phyloP scores from a whole-genome alignment of 2,797 vertebrate genomes.

The Melanotaenia trifasciata region DNA sequence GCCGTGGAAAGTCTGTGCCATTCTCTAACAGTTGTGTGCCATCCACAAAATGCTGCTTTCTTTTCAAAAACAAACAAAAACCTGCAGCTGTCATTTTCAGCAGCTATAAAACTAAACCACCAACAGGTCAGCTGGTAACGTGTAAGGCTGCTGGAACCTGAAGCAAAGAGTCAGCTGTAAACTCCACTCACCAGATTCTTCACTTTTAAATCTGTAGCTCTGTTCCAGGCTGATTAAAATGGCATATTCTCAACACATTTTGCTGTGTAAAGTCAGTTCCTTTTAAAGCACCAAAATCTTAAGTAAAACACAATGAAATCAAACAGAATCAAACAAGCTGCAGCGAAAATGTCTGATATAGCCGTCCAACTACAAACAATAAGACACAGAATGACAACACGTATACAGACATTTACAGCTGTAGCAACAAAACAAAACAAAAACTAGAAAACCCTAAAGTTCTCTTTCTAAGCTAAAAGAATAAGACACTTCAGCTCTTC shows the following conservation, averaged over 20 bases:
- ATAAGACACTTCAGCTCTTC: no score
- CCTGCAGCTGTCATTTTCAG: no score
- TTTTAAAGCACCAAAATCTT: not conserved
- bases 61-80: no score
- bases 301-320: not conserved
- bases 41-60: not conserved
- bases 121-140: not conserved
- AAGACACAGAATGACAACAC: not conserved
- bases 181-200: no score
- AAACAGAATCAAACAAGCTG: not conserved
- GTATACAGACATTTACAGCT: not conserved
- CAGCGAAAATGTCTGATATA: not conserved
- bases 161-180: not conserved
- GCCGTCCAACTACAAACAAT: not conserved
- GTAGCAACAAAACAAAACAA: not conserved
- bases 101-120: not conserved
- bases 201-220: not conserved
- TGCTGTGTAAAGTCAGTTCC: not conserved
- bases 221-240: no score
- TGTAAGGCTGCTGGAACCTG: not conserved
- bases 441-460: not conserved
- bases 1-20: not conserved
- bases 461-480: no score
- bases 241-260: no score
- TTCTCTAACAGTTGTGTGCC: constrained; percentile 30